Conservation (phyloP, 2,113 vertebrate genomes). For the Zingel zingel region DNA sequence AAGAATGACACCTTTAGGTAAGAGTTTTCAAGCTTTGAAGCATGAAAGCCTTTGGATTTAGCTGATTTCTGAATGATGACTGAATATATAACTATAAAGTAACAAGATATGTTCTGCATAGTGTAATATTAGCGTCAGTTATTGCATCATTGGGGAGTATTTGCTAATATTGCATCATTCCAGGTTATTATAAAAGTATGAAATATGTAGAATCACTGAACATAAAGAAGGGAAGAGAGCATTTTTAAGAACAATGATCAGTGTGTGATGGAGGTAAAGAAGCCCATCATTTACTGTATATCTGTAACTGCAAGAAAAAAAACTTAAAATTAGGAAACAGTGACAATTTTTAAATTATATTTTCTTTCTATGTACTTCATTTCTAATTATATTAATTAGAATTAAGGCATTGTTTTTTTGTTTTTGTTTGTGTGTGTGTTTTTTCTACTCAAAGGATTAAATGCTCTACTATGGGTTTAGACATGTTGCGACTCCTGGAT, state of each 20-base stretch:
- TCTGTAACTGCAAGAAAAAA: not conserved
- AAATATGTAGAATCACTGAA: not conserved
- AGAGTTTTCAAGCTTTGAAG: slow-evolving; percentile 3
- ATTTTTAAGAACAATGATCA: not conserved
- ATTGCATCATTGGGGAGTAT: not conserved
- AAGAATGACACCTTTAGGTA: not conserved
- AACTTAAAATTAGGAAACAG: not conserved
- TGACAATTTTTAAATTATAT: not conserved
- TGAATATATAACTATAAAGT: slow-evolving; percentile 5
- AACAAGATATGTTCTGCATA: not conserved
- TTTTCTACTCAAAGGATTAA: slow-evolving; percentile 26
- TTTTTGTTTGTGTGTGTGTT: not conserved
- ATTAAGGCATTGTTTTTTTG: slow-evolving; percentile 3
- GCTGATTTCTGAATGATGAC: not conserved
- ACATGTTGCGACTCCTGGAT: not conserved
- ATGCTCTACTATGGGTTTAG: not conserved
- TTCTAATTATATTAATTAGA: not conserved
- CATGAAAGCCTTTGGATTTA: slow-evolving; percentile 4
- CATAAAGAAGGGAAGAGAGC: not conserved
- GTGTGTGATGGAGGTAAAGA: not conserved
- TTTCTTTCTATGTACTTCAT: not conserved
- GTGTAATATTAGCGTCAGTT: slow-evolving; percentile 39
- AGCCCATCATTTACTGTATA: not conserved
- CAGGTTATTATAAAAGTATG: not conserved
- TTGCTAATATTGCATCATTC: slow-evolving; percentile 36